Evolutionary conservation across 2,113 vertebrate species (phyloP), one percentile per base, ranked within the genome.

Genomic region (Pantherophis guttatus): DNA sequence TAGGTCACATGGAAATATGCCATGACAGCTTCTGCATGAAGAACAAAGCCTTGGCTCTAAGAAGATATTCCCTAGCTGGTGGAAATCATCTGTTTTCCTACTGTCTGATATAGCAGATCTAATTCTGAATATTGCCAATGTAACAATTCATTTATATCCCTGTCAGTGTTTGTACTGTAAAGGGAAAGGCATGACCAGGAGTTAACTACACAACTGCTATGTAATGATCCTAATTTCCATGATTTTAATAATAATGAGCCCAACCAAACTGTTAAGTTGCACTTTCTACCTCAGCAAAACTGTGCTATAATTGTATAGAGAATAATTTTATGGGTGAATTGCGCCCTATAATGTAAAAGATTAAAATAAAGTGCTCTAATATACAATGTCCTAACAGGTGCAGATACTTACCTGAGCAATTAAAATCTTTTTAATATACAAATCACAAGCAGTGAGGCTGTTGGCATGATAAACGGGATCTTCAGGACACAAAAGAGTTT

Each of bases 351-450:
- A 97, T 98, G 95, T 97, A 97, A 97, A 97, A 96, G 97, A 98
- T 97, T 97, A 98, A 97, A 98, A 97, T 97, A 97, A 98, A 98
- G 97, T 97, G 96, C 97, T 98, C 97, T 97, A 97, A 97, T 97
- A 97, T 96, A 97, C 98, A 97, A 95, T 96, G 96, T 98, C 98
- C 98, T 98, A 97, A 97, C 98, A 98, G 98, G 98, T 98, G 98
- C 97, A 98, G 95, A 96, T 97, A 98, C 97, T 98, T 98, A 98
- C 98, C 98, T 98, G 97, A 95, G 97, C 98, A 98, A 98, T 98
- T 98, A 98, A 98, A 98, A 98, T 94, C 97, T 98, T 97, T 97
- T 98, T 98, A 98, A 98, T 98, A 97, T 96, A 98, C 97, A 97
- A 98, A 98, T 97, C 97, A 98, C 97, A 97, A 96, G 96, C 97